Base-by-base conservation (phyloP, 1,140 invertebrate species). In the Bombus terrestris region DNA sequence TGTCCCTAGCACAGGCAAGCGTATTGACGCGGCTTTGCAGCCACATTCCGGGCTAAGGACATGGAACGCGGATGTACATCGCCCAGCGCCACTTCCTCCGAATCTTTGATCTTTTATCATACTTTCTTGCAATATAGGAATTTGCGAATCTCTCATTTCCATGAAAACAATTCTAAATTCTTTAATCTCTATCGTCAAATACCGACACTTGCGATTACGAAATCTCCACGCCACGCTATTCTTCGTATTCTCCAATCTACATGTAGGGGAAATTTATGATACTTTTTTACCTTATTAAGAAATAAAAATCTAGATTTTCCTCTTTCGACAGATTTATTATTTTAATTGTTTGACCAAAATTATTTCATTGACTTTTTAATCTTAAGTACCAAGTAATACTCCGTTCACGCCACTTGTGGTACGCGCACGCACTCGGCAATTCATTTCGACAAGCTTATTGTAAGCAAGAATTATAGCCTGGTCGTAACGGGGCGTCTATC, bases 1-100 rank as follows among this genome's bases (percentile, higher is more conserved):
- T 82, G 81, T 80, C 76, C 79, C 86, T 88, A 80, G 87, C 76
- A 86, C 91, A 87, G 87, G 85, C 88, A 80, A 86, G 76, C 87
- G 92, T 93, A 93, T 93, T 93, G 93, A 93, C 91, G 92, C 91
- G 89, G 89, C 92, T 93, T 91, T 91, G 86, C 92, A 91, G 87
- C 89, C 88, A 89, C 90, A 92, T 92, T 93, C 92, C 92, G 77
- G 88, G 86, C 80, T 92, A 88, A 91, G 89, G 89, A 92, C 91
- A 86, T 86, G 87, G 73, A 88, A 92, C 88, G 85, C 89, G 73
- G 66, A 62, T 85, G 59, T 74, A 85, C 53, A 32, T 83, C 41
- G 74, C 68, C 71, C 59, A 32, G 41, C 41, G 12, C 73, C 2
- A 35, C 59, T n/a, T 62, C 28, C 28, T n/a, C 22, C 75, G 47